phyloP scores from a whole-genome alignment of 2,888 invertebrate genomes.

The Tortricodes alternella region DNA sequence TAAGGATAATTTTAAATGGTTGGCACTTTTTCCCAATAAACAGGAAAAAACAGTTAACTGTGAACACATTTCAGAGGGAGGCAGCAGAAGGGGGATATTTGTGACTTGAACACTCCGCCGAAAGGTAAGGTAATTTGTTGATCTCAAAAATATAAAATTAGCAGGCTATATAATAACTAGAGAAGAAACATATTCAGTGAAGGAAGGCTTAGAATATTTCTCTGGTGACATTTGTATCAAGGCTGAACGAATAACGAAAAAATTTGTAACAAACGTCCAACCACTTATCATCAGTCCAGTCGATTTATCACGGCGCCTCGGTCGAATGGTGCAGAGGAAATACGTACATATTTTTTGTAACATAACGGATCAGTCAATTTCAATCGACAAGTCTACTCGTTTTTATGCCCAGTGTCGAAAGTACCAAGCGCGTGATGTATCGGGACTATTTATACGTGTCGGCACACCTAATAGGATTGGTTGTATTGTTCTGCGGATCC shows the following conservation, averaged over 20 bases:
- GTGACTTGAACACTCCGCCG: too few species aligned
- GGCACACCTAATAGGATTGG: constrained; percentile 21
- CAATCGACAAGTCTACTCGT: constrained; percentile 38
- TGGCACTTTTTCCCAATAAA: too few species aligned
- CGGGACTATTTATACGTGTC: constrained; percentile 32
- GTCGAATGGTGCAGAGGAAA: constrained; percentile 33
- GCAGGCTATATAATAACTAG: too few species aligned
- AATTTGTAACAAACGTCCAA: constrained; percentile 15
- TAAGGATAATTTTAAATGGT: too few species aligned
- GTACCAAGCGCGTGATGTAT: constrained; percentile 31
- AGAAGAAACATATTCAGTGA: too few species aligned
- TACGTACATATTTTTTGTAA: constrained; percentile 49
- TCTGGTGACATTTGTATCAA: not conserved
- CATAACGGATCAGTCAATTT: constrained; percentile 46
- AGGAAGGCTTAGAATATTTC: too few species aligned
- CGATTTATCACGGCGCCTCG: constrained; percentile 19
- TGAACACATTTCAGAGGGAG: too few species aligned
- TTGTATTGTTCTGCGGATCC: constrained; percentile 14
- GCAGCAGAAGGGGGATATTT: too few species aligned
- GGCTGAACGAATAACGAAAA: constrained; percentile 6
- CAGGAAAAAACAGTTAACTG: too few species aligned
- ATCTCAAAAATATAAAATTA: too few species aligned
- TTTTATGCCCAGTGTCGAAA: constrained; percentile 36
- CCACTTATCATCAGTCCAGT: constrained; percentile 20
- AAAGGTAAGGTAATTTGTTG: too few species aligned